Evolutionary conservation across 2,113 vertebrate genomes (phyloP).

Genomic region (Stigmatopora nigra): DNA sequence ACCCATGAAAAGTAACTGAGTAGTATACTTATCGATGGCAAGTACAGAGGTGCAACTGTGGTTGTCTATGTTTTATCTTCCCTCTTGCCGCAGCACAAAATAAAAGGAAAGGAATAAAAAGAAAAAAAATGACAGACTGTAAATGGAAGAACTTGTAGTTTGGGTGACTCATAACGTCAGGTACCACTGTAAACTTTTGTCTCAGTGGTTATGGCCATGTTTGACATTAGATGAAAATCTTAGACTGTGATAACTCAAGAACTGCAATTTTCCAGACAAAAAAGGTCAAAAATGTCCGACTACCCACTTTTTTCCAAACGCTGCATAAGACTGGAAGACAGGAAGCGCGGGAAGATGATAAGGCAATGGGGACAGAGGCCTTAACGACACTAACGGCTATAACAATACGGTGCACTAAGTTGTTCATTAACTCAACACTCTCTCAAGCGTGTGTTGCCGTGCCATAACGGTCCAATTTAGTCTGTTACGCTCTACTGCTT

Average conservation of each 20-base stretch:
- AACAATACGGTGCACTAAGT: conserved; percentile 60
- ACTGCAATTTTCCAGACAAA: neutral
- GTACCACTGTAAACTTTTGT: too few species aligned
- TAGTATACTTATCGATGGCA: too few species aligned
- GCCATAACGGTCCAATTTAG: conserved; percentile 64
- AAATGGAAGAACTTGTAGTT: too few species aligned
- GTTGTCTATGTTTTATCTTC: too few species aligned
- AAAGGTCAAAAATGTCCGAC: neutral
- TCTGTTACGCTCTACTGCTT: conserved; percentile 56
- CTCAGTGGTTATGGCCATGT: neutral
- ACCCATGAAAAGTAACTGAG: too few species aligned
- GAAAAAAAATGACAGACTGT: too few species aligned
- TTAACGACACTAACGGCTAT: conserved; percentile 58
- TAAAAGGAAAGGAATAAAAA: too few species aligned
- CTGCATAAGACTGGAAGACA: conserved; percentile 7
- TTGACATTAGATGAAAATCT: neutral
- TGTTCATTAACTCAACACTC: conserved; percentile 63
- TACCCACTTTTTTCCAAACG: neutral
- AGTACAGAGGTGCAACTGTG: too few species aligned
- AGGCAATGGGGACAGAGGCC: conserved; percentile 11
- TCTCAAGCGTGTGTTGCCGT: conserved; percentile 55
- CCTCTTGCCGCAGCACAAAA: too few species aligned
- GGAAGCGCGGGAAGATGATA: conserved; percentile 30
- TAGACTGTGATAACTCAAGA: neutral
- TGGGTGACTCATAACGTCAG: neutral